Conservation (phyloP, 2,797 vertebrate genomes). For the Coreius guichenoti region DNA sequence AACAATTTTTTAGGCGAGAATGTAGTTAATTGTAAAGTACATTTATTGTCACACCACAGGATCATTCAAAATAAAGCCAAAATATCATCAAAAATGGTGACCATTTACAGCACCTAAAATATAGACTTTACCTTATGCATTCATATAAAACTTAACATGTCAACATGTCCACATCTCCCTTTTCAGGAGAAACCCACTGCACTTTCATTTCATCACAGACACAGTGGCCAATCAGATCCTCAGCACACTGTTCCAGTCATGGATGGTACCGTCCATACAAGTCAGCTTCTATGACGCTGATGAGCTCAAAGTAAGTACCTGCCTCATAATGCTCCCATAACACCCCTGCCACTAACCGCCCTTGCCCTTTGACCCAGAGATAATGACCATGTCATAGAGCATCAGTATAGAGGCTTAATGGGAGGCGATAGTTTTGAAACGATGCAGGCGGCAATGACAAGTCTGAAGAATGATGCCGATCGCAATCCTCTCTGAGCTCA, state of each 20-base stretch:
- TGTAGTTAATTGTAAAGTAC: neutral
- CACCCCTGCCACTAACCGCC: neutral
- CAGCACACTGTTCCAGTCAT: constrained; percentile 88
- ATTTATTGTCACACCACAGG: neutral
- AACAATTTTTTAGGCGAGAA: too few species aligned
- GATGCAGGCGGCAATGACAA: neutral
- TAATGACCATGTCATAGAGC: constrained; percentile 21
- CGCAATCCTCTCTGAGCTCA: neutral
- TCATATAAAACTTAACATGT: neutral
- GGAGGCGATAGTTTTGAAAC: neutral
- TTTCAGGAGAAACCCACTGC: constrained; percentile 91
- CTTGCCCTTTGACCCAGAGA: neutral
- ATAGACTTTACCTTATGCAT: neutral
- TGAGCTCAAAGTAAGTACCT: constrained; percentile 87
- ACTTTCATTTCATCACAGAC: constrained; percentile 96
- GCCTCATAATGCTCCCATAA: neutral
- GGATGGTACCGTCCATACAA: constrained; percentile 93
- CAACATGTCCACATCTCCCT: neutral
- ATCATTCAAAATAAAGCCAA: neutral
- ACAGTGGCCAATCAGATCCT: constrained; percentile 88
- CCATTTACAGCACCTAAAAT: neutral
- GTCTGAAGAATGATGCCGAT: constrained; percentile 5
- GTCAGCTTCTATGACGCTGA: constrained; percentile 95
- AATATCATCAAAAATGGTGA: neutral
- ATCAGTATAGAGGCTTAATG: neutral